These are phyloP conservation scores for Channa striata DNA, from an alignment of 2,797 vertebrate genomes.

Conservation along the genomic window DNA sequence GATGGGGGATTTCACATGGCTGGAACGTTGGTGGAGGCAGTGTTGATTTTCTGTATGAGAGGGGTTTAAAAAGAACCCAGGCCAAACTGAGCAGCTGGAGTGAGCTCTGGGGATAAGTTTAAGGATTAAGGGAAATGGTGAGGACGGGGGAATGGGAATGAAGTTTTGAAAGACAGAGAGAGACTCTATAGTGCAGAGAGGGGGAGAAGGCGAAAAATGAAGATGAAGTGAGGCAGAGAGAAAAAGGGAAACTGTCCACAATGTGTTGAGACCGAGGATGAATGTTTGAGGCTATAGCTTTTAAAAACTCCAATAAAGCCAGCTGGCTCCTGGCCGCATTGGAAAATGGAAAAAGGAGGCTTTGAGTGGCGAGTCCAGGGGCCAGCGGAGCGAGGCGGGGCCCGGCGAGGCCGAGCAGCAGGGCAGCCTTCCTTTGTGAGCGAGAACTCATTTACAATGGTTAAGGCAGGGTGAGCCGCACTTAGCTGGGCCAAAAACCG, in stretches of 20 bases:
- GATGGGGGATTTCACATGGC: constrained; percentile 59
- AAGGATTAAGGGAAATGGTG: constrained; percentile 61
- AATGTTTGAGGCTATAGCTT: constrained; percentile 71
- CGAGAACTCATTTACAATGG: constrained; percentile 64
- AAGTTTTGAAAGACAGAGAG: constrained; percentile 29
- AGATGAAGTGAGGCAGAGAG: constrained; percentile 61
- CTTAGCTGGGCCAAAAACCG: constrained; percentile 20
- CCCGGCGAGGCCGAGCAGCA: constrained; percentile 43
- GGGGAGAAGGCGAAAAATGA: constrained; percentile 52
- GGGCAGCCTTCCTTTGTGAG: constrained; percentile 48
- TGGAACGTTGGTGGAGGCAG: constrained; percentile 56
- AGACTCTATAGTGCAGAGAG: constrained; percentile 5
- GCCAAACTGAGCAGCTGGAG: constrained; percentile 59
- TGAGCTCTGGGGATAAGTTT: constrained; percentile 69
- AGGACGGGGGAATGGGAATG: constrained; percentile 11
- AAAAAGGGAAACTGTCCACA: constrained; percentile 50
- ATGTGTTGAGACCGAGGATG: constrained; percentile 64
- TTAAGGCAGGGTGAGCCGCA: constrained; percentile 49
- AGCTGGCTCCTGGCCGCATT: constrained; percentile 60
- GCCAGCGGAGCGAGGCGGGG: constrained; percentile 60
- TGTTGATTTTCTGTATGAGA: constrained; percentile 60
- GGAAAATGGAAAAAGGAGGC: constrained; percentile 65
- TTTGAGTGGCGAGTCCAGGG: constrained; percentile 60
- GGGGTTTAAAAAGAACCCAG: constrained; percentile 51
- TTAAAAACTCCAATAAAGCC: constrained; percentile 71